Evolutionary conservation across 1,140 invertebrate species (phyloP).

Genomic region (Schlechtendalia chinensis): DNA sequence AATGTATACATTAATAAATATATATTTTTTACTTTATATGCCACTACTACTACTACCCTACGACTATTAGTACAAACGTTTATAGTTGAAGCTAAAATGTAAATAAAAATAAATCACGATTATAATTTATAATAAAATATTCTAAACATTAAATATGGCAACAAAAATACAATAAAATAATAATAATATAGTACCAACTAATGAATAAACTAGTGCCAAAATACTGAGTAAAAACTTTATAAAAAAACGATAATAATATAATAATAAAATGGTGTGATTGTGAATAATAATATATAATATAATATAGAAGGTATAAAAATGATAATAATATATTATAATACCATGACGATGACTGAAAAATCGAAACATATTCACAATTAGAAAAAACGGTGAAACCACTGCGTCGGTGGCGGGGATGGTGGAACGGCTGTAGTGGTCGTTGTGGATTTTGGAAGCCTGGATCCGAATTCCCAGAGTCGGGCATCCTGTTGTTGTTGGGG

Average conservation of each 20-base stretch:
- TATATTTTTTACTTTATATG: background rate
- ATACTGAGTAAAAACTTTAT: slow-evolving; percentile 38
- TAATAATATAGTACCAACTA: background rate
- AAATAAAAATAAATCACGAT: slow-evolving; percentile 25
- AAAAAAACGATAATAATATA: slow-evolving; percentile 9
- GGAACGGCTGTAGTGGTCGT: background rate
- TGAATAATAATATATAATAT: background rate
- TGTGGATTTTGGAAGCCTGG: slow-evolving; percentile 12
- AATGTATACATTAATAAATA: too few species aligned
- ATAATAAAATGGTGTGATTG: background rate
- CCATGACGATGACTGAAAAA: background rate
- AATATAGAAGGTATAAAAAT: slow-evolving; percentile 1
- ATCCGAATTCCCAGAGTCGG: slow-evolving; percentile 34
- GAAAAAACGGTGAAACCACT: slow-evolving; percentile 28
- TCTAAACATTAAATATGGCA: slow-evolving; percentile 35
- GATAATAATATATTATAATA: background rate
- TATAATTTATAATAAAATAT: slow-evolving; percentile 1
- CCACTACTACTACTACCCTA: background rate
- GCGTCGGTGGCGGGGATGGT: background rate
- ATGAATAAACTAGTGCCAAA: slow-evolving; percentile 9
- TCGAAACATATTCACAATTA: background rate
- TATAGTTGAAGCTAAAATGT: slow-evolving; percentile 1
- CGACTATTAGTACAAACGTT: background rate
- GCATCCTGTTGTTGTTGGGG: slow-evolving; percentile 11
- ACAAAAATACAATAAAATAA: slow-evolving; percentile 39